Conservation (phyloP, 2,797 vertebrate species). For the Remorina albescens region DNA sequence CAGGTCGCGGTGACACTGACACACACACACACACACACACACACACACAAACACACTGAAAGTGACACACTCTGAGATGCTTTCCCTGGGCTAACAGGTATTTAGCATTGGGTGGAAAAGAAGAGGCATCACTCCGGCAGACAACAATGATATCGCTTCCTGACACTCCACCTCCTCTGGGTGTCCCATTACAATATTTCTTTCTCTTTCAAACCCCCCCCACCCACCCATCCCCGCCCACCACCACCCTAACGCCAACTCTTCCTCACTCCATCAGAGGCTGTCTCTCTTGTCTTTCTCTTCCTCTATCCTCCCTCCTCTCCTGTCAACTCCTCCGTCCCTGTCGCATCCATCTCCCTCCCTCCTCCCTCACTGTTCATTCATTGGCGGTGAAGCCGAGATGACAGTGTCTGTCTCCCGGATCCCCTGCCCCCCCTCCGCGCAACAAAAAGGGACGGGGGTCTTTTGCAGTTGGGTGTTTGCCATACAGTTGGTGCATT, state of each 20-base stretch:
- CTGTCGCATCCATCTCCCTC: conserved; percentile 50
- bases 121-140: conserved; percentile 72
- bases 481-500: conserved; percentile 18
- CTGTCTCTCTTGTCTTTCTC: conserved; percentile 61
- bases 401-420: conserved; percentile 53
- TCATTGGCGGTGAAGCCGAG: conserved; percentile 39
- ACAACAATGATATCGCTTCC: conserved; percentile 81
- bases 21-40: conserved; percentile 47
- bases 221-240: conserved; percentile 8
- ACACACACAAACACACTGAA: conserved; percentile 13
- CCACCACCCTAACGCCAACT: neutral
- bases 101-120: conserved; percentile 69
- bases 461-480: conserved; percentile 11
- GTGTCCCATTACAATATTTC: conserved; percentile 75
- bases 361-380: conserved; percentile 43
- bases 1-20: conserved; percentile 71
- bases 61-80: conserved; percentile 36
- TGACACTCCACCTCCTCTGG: conserved; percentile 77
- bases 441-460: neutral
- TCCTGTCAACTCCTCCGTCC: conserved; percentile 60
- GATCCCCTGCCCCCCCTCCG: neutral
- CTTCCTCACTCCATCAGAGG: conserved; percentile 36
- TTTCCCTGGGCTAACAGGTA: conserved; percentile 70
- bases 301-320: conserved; percentile 46
- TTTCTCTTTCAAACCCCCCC: conserved; percentile 54